These are phyloP conservation scores for Cremastinae sp. DNA, from an alignment of 2,888 invertebrate species.

Conservation along the genomic window DNA sequence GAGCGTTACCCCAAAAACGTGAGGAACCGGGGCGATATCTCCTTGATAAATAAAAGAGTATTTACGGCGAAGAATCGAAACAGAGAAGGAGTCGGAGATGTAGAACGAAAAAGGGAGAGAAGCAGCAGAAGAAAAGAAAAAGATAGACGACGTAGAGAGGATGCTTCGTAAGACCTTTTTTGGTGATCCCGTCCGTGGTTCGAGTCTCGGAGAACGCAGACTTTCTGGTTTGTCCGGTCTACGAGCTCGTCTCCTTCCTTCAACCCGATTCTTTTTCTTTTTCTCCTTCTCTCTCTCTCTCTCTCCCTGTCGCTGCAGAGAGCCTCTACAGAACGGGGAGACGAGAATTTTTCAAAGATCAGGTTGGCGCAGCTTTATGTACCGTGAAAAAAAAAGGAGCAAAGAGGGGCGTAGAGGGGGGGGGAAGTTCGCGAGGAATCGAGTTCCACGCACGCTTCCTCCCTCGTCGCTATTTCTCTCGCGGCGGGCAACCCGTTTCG, in stretches of 20 bases:
- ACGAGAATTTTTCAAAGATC: slow-evolving; percentile 42
- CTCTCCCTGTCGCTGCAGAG: background rate
- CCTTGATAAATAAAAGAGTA: background rate
- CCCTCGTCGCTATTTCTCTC: slow-evolving; percentile 46
- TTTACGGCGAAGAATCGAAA: no score
- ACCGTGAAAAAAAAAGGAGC: background rate
- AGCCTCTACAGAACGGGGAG: background rate
- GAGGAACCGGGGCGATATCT: no score
- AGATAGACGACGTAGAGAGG: slow-evolving; percentile 62
- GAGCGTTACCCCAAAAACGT: no score
- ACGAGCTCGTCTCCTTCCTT: slow-evolving; percentile 13
- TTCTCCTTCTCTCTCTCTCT: slow-evolving; percentile 5
- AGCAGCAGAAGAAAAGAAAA: slow-evolving; percentile 53
- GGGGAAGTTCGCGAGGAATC: slow-evolving; percentile 11
- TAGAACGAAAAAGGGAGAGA: slow-evolving; percentile 4
- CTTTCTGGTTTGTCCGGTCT: slow-evolving; percentile 70
- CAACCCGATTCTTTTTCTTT: slow-evolving; percentile 1
- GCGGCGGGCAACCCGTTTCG: slow-evolving; percentile 45
- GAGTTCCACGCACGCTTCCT: slow-evolving; percentile 38
- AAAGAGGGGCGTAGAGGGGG: background rate
- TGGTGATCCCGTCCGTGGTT: slow-evolving; percentile 65
- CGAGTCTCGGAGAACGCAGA: slow-evolving; percentile 43
- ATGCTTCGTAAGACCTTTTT: slow-evolving; percentile 71
- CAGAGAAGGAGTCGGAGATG: slow-evolving; percentile 7
- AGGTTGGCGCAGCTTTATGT: slow-evolving; percentile 31